Conservation (phyloP, 2,797 vertebrate species). For the Prionace glauca region DNA sequence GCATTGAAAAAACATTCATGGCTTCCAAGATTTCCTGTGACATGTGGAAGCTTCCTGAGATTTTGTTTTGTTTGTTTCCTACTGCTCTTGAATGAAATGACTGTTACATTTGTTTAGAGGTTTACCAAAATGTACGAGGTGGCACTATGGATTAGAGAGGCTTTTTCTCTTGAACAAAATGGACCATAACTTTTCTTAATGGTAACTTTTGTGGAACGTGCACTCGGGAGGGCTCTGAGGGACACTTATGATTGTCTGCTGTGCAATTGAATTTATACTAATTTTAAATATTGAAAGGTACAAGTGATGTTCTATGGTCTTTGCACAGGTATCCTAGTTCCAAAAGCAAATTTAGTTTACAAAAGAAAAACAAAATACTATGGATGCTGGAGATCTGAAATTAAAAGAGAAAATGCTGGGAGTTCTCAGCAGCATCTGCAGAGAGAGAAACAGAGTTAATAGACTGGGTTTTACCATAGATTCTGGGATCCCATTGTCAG, state of each 20-base stretch:
- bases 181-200: neutral
- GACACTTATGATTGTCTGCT: neutral
- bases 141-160: neutral
- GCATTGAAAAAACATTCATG: neutral
- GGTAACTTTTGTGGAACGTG: neutral
- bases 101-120: neutral
- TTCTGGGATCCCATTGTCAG: neutral
- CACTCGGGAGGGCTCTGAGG: neutral
- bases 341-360: neutral
- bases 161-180: no score
- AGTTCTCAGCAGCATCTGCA: neutral
- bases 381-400: neutral
- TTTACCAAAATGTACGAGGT: neutral
- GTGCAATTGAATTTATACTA: neutral
- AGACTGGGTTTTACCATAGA: neutral
- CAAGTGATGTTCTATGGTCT: neutral
- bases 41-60: neutral
- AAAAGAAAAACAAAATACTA: neutral
- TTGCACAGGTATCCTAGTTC: neutral
- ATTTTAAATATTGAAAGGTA: neutral
- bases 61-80: constrained; percentile 17
- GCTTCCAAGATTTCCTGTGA: neutral
- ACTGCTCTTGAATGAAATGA: neutral
- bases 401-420: neutral
- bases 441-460: neutral